Evolutionary conservation across 2,888 invertebrate genomes (phyloP), one percentile per base, ranked within the genome.

Genomic region (Amiota mariae): DNA sequence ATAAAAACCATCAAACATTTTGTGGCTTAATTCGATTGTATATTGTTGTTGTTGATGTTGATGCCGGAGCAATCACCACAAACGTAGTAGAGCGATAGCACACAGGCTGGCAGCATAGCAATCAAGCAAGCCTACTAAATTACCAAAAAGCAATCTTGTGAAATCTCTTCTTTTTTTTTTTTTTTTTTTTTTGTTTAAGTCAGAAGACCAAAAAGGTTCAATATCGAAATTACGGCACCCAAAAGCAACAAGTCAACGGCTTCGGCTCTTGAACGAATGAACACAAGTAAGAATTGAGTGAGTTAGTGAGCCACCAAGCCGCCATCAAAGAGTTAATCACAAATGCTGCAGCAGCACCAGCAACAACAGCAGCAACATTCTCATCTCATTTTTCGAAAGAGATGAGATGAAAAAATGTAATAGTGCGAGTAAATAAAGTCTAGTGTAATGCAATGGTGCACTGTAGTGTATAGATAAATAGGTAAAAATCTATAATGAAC

Each of bases 1-100:
- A 51, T 9, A 36, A 72, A 15, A 47, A 56, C 57, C 75, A 63
- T 18, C 68, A 73, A 73, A 75, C 73, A 71, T 71, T 73, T 71
- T 74, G 67, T 49, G 18, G 71, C 71, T 73, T 71, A 64, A 71
- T 73, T 59, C 47, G 46, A n/a, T 63, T 68, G 56, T 51, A 61
- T 49, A 2, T 72, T 71, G n/a, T n/a, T n/a, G n/a, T n/a, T n/a
- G n/a, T n/a, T n/a, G n/a, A n/a, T 15, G 71, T 47, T 48, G 24
- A 36, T 36, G 36, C 8, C 8, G n/a, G 54, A 59, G 54, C 51
- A 61, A 2, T 36, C 73, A 67, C 70, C 54, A 47, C 47, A 49
- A 61, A 46, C 72, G 18, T 59, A 67, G 12, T 67, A 68, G 48
- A 15, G n/a, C 46, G 67, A 68, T 8, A 48, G 61, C 13, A 47